phyloP scores from a whole-genome alignment of 2,888 invertebrate species.

The Hypomecis punctinalis region DNA sequence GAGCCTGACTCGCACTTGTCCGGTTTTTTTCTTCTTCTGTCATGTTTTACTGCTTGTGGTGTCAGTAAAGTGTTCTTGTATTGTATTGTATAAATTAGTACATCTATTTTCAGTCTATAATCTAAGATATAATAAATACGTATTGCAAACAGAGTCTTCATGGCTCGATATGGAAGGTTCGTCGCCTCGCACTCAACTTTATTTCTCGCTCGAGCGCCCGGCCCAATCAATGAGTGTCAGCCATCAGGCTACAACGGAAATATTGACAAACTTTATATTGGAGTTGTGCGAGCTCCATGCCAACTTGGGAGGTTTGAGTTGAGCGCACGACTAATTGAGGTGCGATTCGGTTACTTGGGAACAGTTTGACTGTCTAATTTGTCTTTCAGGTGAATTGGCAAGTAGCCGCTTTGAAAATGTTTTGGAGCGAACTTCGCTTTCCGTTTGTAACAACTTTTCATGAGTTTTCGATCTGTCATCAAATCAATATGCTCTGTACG shows the following conservation, averaged over 20 bases:
- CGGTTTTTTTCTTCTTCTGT: no score
- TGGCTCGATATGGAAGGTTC: conserved; percentile 19
- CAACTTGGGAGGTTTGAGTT: conserved; percentile 45
- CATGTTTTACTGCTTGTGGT: no score
- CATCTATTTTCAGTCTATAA: background rate
- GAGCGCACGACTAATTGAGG: conserved; percentile 40
- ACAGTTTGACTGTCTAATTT: conserved; percentile 33
- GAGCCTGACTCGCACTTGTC: no score
- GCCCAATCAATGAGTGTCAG: conserved; percentile 74
- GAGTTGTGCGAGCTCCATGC: conserved; percentile 58
- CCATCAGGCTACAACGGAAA: conserved; percentile 67
- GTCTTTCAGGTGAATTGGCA: conserved; percentile 36
- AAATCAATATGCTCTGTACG: background rate
- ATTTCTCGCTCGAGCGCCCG: conserved; percentile 68
- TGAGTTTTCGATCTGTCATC: conserved; percentile 6
- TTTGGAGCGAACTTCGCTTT: conserved; percentile 16
- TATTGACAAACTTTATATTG: conserved; percentile 79
- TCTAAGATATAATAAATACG: conserved; percentile 10
- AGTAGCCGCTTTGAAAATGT: conserved; percentile 29
- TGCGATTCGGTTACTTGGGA: conserved; percentile 35
- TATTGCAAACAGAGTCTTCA: conserved; percentile 18
- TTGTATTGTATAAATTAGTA: no score
- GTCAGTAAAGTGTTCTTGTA: no score
- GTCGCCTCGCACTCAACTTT: conserved; percentile 55
- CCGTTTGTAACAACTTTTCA: conserved; percentile 15